Percentiles rank a stretch among this genome's conserved stretches.
These are phyloP conservation scores for Geodia barretti DNA, from an alignment of 37 sponge, comb jelly and placozoan species.

Conservation along the genomic window DNA sequence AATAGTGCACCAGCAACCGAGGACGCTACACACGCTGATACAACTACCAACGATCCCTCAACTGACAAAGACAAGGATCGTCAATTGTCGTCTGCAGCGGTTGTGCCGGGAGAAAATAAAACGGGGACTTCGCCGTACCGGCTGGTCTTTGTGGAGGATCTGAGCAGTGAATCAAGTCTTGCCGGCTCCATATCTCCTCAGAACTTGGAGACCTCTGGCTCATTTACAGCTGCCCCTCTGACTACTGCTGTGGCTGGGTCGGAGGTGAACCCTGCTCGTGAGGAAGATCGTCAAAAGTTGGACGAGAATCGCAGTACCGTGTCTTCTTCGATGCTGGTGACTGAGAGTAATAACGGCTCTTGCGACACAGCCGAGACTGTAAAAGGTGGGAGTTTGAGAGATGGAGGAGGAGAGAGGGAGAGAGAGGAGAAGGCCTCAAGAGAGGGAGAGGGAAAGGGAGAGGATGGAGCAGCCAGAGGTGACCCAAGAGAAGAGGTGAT, in stretches of 20 bases:
- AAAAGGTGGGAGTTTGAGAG: background rate
- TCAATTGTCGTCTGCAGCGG: too few species aligned
- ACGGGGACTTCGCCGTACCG: constrained; percentile 18
- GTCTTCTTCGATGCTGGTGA: background rate
- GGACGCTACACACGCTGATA: background rate
- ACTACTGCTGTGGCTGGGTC: background rate
- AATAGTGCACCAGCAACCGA: background rate
- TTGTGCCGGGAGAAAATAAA: too few species aligned
- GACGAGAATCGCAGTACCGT: background rate
- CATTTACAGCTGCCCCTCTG: background rate
- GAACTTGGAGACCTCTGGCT: background rate
- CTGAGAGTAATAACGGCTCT: background rate
- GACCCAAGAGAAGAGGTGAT: too few species aligned
- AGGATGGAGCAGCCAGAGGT: background rate
- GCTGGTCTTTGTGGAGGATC: constrained; percentile 40
- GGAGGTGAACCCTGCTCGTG: background rate
- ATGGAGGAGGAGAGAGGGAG: background rate
- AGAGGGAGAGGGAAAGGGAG: background rate
- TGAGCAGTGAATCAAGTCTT: constrained; percentile 19
- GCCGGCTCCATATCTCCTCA: constrained; percentile 1
- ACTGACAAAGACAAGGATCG: background rate
- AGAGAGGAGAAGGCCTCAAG: background rate
- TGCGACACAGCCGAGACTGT: background rate
- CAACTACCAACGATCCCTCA: background rate
- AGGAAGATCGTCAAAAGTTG: background rate